phyloP scores from a whole-genome alignment of 2,113 vertebrate species.

The Brachyhypopomus gauderio region DNA sequence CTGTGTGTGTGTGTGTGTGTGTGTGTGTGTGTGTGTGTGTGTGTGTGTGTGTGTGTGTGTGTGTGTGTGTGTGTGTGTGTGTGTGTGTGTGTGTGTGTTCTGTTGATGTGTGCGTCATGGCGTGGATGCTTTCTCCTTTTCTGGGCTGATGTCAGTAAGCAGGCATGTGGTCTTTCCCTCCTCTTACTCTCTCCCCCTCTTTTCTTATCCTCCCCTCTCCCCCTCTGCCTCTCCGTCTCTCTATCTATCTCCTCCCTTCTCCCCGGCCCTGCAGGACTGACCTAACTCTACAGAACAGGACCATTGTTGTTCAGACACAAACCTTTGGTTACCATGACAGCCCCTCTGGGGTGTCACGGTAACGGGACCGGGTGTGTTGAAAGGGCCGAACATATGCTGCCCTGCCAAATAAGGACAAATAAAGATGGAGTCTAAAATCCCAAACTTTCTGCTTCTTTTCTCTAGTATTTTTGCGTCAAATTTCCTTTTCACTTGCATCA shows the following conservation, averaged over 20 bases:
- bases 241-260: slow-evolving; percentile 25
- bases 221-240: slow-evolving; percentile 30
- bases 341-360: slow-evolving; percentile 66
- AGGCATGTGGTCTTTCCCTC: slow-evolving; percentile 53
- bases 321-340: slow-evolving; percentile 72
- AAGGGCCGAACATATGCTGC: slow-evolving; percentile 28
- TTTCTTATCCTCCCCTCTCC: background rate
- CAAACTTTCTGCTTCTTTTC: slow-evolving; percentile 2
- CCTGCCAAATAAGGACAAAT: background rate
- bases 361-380: slow-evolving; percentile 70
- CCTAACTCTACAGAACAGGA: slow-evolving; percentile 64
- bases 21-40: background rate
- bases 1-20: background rate
- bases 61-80: background rate
- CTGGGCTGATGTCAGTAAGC: slow-evolving; percentile 45
- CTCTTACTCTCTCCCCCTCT: slow-evolving; percentile 42
- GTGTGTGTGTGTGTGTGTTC: background rate
- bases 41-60: background rate
- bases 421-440: background rate
- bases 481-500: background rate
- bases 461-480: background rate
- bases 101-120: slow-evolving; percentile 1
- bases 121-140: slow-evolving; percentile 42
- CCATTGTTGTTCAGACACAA: slow-evolving; percentile 73
- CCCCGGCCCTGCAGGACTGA: slow-evolving; percentile 50